Evolutionary conservation across 2,797 vertebrate genomes (phyloP).

Genomic region (Urocyon cinereoargenteus): DNA sequence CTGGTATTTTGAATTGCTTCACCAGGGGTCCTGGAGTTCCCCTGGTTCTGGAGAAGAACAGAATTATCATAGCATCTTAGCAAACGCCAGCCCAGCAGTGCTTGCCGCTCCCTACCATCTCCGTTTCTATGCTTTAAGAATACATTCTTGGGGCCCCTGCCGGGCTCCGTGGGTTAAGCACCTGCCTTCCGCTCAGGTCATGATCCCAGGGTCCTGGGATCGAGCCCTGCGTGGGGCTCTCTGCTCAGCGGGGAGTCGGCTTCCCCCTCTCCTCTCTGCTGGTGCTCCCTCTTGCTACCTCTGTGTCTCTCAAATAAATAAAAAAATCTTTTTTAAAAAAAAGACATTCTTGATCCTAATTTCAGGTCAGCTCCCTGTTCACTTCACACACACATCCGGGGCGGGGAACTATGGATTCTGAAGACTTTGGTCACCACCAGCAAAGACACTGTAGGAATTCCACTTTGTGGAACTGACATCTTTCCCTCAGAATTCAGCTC

Average conservation of each 20-base stretch:
- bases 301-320: background rate
- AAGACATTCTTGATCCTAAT: constrained; percentile 9
- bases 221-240: too few relatives aligned
- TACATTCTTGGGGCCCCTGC: too few relatives aligned
- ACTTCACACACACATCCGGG: background rate
- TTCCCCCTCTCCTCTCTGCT: too few relatives aligned
- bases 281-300: too few relatives aligned
- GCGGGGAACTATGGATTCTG: background rate
- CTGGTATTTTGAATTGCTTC: background rate
- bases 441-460: background rate
- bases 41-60: background rate
- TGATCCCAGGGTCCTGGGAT: too few relatives aligned
- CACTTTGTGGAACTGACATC: background rate
- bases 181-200: too few relatives aligned
- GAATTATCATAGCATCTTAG: background rate
- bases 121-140: background rate
- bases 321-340: too few relatives aligned
- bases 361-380: background rate
- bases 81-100: background rate
- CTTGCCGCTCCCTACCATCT: background rate
- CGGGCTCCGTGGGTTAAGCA: too few relatives aligned
- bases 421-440: background rate
- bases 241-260: too few relatives aligned
- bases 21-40: background rate
- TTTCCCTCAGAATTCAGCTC: background rate